Evolutionary conservation across 2,888 invertebrate species (phyloP), one percentile per base, ranked within the genome.

Genomic region (Leucoptera coffeella): DNA sequence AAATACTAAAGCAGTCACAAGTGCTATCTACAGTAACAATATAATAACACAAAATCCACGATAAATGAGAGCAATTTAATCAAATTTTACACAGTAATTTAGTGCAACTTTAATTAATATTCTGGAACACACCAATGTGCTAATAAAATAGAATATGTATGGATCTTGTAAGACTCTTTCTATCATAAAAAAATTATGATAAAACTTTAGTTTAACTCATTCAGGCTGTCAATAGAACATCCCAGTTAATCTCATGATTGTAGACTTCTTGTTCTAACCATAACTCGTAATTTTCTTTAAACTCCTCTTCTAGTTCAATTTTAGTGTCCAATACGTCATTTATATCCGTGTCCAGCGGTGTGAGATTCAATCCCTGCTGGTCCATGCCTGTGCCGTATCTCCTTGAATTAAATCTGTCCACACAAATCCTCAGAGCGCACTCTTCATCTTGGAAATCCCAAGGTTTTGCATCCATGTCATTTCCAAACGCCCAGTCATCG

Each of bases 401-500:
- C 12, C 97, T 79, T 47, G 86, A 83, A 57, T 99, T 97, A 47
- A 99, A 99, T 31, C 92, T 79, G 64, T 99, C 97, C 3, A 99
- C 96, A 36, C 89, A 90, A 1, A 88, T 85, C 33, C 96, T 78
- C 30, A 99, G 64, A 8, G 92, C 85, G 55, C 94, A 93, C 52
- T 99, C 99, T 54, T 99, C 97, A 15, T 90, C 92, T 65, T 99
- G 89, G 42, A 92, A 97, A 55, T 99, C 96, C 95, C 95, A 96
- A 1, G 96, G 96, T 32, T 94, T 77, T 1, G 95, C 95, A 64
- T 97, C 95, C 42, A 96, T 79, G 72, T 96, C 90, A 71, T 99
- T 99, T 28, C 97, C 97, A 72, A 90, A 99, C 3, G 99, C 99
- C 99, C 99, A 99, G 57, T 99, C 99, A 52, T 99, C 99, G 47